These are phyloP conservation scores for Pardosa pseudoannulata DNA, from an alignment of 2,888 invertebrate genomes.

Conservation along the genomic window DNA sequence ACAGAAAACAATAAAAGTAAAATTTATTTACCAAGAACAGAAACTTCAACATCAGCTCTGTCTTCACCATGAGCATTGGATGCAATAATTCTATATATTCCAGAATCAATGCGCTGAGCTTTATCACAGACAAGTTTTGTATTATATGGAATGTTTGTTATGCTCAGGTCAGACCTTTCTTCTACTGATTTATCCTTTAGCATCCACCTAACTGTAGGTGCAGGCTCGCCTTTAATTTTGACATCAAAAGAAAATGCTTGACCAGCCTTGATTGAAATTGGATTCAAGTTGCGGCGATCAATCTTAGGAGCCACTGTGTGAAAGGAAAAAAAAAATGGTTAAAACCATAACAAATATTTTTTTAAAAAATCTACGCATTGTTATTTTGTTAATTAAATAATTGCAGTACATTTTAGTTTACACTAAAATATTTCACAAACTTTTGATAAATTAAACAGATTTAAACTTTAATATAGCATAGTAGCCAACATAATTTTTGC, in stretches of 20 bases:
- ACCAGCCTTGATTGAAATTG: slow-evolving; percentile 79
- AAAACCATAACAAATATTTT: neutral
- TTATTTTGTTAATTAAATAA: no score
- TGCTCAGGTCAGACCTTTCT: slow-evolving; percentile 67
- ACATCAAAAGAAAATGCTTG: slow-evolving; percentile 79
- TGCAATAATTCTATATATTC: slow-evolving; percentile 91
- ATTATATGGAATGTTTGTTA: slow-evolving; percentile 88
- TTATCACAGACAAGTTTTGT: slow-evolving; percentile 91
- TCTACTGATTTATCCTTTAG: slow-evolving; percentile 82
- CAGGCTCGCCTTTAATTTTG: slow-evolving; percentile 80
- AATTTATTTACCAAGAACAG: slow-evolving; percentile 87
- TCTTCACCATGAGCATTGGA: slow-evolving; percentile 92
- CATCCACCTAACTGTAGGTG: slow-evolving; percentile 94
- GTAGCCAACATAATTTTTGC: no score
- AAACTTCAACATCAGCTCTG: slow-evolving; percentile 92
- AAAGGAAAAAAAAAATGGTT: neutral
- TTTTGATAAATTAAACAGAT: no score
- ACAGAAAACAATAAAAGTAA: no score
- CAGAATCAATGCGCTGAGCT: slow-evolving; percentile 91
- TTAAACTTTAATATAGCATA: no score
- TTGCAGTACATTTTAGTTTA: no score
- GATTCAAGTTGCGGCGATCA: slow-evolving; percentile 88
- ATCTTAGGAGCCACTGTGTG: slow-evolving; percentile 95
- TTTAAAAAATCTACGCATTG: no score
- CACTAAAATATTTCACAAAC: no score